Evolutionary conservation across 2,113 vertebrate genomes (phyloP).

Genomic region (Xyliphius kryptos): DNA sequence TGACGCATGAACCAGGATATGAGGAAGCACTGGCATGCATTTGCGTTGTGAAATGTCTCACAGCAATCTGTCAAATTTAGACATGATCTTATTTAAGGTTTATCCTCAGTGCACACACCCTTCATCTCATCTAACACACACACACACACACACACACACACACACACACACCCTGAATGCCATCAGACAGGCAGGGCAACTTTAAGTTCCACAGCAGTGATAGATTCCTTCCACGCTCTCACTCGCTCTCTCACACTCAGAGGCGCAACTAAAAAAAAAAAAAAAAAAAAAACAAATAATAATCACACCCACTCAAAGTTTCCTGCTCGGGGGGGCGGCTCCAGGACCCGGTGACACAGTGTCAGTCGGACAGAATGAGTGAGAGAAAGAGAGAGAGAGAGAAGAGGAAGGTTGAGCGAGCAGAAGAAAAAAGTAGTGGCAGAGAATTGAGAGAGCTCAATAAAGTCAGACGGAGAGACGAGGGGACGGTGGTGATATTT

Average conservation of each 20-base stretch:
- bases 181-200: constrained; percentile 48
- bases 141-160: constrained; percentile 20
- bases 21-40: too few species aligned
- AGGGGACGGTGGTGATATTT: constrained; percentile 52
- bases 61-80: constrained; percentile 17
- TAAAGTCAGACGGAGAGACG: constrained; percentile 3
- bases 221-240: constrained; percentile 16
- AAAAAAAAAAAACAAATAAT: too few species aligned
- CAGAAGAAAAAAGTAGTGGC: not conserved
- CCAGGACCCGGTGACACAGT: constrained; percentile 63
- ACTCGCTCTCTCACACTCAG: not conserved
- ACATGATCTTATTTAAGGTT: not conserved
- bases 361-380: constrained; percentile 19
- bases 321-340: constrained; percentile 45
- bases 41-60: not conserved
- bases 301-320: constrained; percentile 32
- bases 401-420: constrained; percentile 37
- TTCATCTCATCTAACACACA: not conserved
- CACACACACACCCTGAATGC: constrained; percentile 36
- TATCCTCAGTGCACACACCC: constrained; percentile 15
- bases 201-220: constrained; percentile 18
- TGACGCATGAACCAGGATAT: too few species aligned
- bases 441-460: constrained; percentile 35
- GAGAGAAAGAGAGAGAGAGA: not conserved
- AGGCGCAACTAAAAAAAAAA: constrained; percentile 21